phyloP scores from a whole-genome alignment of 2,888 invertebrate genomes.

The Cataglyphis altisquamis region DNA sequence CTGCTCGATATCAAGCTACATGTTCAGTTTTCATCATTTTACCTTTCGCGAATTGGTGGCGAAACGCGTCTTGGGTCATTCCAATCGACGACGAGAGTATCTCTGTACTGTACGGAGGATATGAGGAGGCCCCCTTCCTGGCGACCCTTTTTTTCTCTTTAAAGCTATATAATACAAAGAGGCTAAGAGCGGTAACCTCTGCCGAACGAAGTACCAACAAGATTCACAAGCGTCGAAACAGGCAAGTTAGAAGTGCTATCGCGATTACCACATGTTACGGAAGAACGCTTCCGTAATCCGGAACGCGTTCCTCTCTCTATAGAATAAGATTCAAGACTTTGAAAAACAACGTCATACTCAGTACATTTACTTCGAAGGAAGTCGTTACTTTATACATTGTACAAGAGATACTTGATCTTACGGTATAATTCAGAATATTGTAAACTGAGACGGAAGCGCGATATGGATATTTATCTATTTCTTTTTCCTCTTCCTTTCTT shows the following conservation, averaged over 20 bases:
- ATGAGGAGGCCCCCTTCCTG: slow-evolving; percentile 66
- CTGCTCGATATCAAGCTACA: slow-evolving; percentile 32
- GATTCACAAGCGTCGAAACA: slow-evolving; percentile 75
- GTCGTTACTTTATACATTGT: slow-evolving; percentile 79
- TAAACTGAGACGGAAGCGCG: slow-evolving; percentile 71
- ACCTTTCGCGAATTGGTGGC: slow-evolving; percentile 31
- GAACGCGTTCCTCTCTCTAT: slow-evolving; percentile 16
- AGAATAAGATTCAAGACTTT: slow-evolving; percentile 58
- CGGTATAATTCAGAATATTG: slow-evolving; percentile 75
- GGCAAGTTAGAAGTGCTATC: slow-evolving; percentile 77
- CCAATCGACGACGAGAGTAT: slow-evolving; percentile 37
- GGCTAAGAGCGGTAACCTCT: slow-evolving; percentile 65
- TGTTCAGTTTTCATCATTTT: slow-evolving; percentile 27
- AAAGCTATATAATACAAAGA: slow-evolving; percentile 71
- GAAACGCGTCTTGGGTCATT: slow-evolving; percentile 31
- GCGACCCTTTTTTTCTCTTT: slow-evolving; percentile 34
- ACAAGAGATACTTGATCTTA: slow-evolving; percentile 78
- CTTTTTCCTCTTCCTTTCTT: neutral
- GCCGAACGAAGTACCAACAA: slow-evolving; percentile 72
- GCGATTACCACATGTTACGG: slow-evolving; percentile 69
- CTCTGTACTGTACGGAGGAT: slow-evolving; percentile 61
- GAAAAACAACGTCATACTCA: slow-evolving; percentile 75
- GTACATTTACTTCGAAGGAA: slow-evolving; percentile 77
- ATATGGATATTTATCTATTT: slow-evolving; percentile 34
- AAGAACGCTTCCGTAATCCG: neutral